A percentile compares a stretch with the other conserved stretches of the same genome.
Conservation (phyloP, 2,797 vertebrate species). For the Tinamus major region DNA sequence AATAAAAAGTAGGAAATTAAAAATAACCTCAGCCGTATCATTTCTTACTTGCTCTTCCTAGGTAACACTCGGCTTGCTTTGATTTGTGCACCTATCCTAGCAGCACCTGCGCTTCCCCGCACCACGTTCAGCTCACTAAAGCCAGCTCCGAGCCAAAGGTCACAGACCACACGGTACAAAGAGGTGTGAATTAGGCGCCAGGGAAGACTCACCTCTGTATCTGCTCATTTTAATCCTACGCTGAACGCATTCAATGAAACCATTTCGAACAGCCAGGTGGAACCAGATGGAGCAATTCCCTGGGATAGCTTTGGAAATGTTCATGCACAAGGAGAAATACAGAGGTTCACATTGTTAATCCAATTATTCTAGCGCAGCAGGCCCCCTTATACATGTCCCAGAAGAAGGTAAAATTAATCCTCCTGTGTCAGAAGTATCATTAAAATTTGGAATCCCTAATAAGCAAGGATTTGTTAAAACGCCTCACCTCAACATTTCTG, state of each 20-base stretch:
- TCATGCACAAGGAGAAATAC: neutral
- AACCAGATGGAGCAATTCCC: neutral
- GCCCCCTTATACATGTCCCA: neutral
- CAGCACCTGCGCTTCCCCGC: neutral
- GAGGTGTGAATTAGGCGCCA: neutral
- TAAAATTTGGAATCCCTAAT: neutral
- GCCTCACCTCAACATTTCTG: neutral
- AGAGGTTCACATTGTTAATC: neutral
- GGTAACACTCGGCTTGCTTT: neutral
- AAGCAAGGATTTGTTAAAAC: neutral
- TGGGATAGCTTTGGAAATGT: neutral
- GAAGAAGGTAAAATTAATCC: neutral
- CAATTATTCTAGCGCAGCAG: neutral
- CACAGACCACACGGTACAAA: neutral
- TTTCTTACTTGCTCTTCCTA: neutral
- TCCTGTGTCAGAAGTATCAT: neutral
- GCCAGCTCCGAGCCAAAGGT: neutral
- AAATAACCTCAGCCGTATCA: neutral
- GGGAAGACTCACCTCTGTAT: constrained; percentile 17
- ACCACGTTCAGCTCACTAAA: neutral
- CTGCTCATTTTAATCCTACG: neutral
- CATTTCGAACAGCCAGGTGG: neutral
- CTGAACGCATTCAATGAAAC: constrained; percentile 23
- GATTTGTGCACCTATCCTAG: neutral
- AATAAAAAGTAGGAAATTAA: neutral